Percentiles rank a stretch among this genome's conserved stretches.
Evolutionary conservation across 53 echinoderm and acorn worm species (phyloP).

Genomic region (Astropecten irregularis): DNA sequence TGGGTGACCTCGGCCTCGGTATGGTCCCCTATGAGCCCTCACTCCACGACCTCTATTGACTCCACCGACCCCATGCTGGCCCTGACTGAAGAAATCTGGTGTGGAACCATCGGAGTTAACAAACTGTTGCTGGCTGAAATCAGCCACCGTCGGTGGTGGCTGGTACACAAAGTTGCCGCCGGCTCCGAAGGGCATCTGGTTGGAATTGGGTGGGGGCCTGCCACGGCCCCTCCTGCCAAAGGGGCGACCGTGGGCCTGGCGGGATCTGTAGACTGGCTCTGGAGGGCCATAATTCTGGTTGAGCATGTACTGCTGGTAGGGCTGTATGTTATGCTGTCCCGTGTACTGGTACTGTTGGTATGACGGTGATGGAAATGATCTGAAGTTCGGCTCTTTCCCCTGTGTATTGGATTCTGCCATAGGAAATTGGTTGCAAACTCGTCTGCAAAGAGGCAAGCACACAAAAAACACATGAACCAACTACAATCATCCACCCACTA

Average conservation of each 20-base stretch:
- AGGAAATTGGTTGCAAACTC: not conserved
- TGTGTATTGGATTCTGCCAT: slow-evolving; percentile 39
- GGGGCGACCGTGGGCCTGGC: not conserved
- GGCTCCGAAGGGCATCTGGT: not conserved
- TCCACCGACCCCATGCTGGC: not conserved
- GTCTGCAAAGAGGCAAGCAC: too few species aligned
- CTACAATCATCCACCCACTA: too few species aligned
- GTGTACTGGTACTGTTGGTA: not conserved
- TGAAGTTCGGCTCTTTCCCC: not conserved
- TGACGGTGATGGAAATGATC: not conserved
- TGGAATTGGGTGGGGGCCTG: slow-evolving; percentile 1
- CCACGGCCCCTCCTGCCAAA: slow-evolving; percentile 25
- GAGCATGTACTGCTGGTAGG: slow-evolving; percentile 6
- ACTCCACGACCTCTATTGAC: slow-evolving; percentile 27
- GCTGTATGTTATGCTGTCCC: slow-evolving; percentile 10
- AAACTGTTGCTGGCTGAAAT: not conserved
- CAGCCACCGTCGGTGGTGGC: not conserved
- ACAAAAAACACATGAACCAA: too few species aligned
- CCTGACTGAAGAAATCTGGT: not conserved
- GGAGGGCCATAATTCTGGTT: not conserved
- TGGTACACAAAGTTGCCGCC: not conserved
- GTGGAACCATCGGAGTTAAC: not conserved
- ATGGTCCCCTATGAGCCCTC: not conserved
- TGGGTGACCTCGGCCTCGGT: not conserved
- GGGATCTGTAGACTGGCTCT: not conserved